Conservation (phyloP, 2,888 invertebrate species). For the Aspidiotus destructor region DNA sequence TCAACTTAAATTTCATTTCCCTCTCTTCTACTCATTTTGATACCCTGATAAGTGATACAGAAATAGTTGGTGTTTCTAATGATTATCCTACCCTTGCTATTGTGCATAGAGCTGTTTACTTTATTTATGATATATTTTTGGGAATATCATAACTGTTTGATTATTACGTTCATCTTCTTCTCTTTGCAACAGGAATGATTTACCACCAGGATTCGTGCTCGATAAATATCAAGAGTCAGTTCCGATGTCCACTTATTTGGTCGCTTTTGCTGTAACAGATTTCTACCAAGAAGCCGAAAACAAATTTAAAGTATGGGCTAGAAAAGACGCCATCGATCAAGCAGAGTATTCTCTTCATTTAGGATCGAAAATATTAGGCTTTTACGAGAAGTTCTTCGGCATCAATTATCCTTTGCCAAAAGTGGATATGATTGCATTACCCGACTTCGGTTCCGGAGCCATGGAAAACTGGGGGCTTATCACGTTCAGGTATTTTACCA, state of each 20-base stretch:
- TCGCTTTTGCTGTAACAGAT: constrained; percentile 72
- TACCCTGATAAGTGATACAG: too few relatives aligned
- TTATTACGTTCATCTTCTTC: not conserved
- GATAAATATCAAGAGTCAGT: constrained; percentile 65
- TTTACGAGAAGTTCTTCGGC: constrained; percentile 56
- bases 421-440: constrained; percentile 82
- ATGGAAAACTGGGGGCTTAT: constrained; percentile 82
- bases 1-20: too few relatives aligned
- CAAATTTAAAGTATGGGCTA: constrained; percentile 62
- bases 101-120: too few relatives aligned
- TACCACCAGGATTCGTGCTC: constrained; percentile 51
- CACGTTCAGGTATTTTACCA: constrained; percentile 53
- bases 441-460: constrained; percentile 80
- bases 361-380: constrained; percentile 55
- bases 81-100: too few relatives aligned
- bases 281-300: constrained; percentile 46
- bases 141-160: not conserved
- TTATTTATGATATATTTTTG: too few relatives aligned
- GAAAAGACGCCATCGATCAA: constrained; percentile 63
- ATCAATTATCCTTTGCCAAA: constrained; percentile 67
- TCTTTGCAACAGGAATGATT: constrained; percentile 35
- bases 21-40: too few relatives aligned
- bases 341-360: constrained; percentile 62
- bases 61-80: too few relatives aligned
- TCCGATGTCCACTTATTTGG: constrained; percentile 86